Percentiles rank a stretch among this genome's conserved stretches.
Conservation (phyloP, 1,140 invertebrate genomes). For the Latrodectus geometricus region DNA sequence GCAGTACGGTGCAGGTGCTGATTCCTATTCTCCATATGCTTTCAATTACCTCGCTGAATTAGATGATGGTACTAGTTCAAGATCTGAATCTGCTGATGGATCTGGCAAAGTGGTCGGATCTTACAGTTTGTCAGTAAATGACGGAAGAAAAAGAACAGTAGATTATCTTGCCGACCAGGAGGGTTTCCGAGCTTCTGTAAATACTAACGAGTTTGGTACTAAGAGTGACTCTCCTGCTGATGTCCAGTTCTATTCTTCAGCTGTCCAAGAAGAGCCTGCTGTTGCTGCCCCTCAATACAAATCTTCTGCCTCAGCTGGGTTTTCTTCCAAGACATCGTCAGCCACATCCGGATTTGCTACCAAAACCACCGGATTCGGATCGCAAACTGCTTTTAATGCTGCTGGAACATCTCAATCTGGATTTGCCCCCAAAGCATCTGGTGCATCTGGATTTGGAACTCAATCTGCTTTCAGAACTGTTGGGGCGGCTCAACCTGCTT, state of each 20-base stretch:
- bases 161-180: constrained; percentile 53
- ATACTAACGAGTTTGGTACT: constrained; percentile 59
- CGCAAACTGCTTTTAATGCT: not conserved
- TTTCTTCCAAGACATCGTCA: not conserved
- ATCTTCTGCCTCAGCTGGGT: not conserved
- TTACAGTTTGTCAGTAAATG: constrained; percentile 44
- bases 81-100: constrained; percentile 48
- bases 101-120: constrained; percentile 60
- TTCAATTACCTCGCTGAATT: constrained; percentile 47
- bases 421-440: not conserved
- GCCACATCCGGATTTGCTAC: not conserved
- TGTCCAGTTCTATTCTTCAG: constrained; percentile 54
- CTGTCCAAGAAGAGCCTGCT: not conserved
- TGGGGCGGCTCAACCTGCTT: not conserved
- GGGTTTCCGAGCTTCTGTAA: constrained; percentile 55
- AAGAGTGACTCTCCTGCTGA: constrained; percentile 51
- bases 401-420: not conserved
- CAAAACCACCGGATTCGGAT: not conserved
- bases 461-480: not conserved
- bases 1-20: constrained; percentile 21
- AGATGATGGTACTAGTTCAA: constrained; percentile 41
- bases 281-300: not conserved
- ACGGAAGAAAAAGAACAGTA: constrained; percentile 55
- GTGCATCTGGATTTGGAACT: not conserved
- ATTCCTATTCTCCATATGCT: constrained; percentile 23